A percentile compares a stretch with the other conserved stretches of the same genome.
Conservation (phyloP, 2,797 vertebrate species). For the Paedocypris micromegethes region DNA sequence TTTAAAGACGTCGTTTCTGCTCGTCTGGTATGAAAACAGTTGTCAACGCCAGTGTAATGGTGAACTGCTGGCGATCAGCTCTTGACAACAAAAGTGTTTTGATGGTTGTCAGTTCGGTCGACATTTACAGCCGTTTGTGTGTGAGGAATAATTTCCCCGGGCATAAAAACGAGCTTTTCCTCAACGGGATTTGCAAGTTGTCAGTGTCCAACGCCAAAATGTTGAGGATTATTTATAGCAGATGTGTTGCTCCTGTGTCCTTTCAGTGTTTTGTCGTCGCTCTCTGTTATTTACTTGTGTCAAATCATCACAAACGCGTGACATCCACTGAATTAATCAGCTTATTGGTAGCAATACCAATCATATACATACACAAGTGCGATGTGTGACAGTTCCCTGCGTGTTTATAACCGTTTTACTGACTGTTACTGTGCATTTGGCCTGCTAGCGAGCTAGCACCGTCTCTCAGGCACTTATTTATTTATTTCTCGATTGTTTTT, state of each 20-base stretch:
- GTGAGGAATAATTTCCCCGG: neutral
- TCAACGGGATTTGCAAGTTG: conserved; percentile 23
- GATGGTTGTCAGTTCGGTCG: conserved; percentile 26
- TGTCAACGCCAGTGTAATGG: conserved; percentile 23
- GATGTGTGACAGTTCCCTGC: neutral
- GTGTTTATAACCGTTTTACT: neutral
- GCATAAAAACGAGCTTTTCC: neutral
- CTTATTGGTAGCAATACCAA: neutral
- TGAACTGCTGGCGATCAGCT: conserved; percentile 18
- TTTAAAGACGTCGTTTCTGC: neutral
- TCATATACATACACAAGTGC: neutral
- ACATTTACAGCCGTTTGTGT: neutral
- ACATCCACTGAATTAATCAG: conserved; percentile 11
- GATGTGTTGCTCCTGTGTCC: conserved; percentile 21
- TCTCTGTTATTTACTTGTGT: conserved; percentile 11
- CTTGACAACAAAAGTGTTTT: conserved; percentile 39
- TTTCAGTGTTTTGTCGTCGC: conserved; percentile 31
- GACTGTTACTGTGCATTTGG: conserved; percentile 13
- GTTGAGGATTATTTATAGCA: conserved; percentile 34
- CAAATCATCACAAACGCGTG: conserved; percentile 10
- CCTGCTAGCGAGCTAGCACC: conserved; percentile 38
- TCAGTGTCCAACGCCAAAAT: conserved; percentile 24
- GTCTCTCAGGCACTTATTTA: conserved; percentile 28
- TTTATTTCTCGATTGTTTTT: conserved; percentile 36
- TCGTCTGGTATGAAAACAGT: conserved; percentile 20